Base-by-base conservation (phyloP, 2,797 vertebrate species). In the Syngnathus rostellatus region DNA sequence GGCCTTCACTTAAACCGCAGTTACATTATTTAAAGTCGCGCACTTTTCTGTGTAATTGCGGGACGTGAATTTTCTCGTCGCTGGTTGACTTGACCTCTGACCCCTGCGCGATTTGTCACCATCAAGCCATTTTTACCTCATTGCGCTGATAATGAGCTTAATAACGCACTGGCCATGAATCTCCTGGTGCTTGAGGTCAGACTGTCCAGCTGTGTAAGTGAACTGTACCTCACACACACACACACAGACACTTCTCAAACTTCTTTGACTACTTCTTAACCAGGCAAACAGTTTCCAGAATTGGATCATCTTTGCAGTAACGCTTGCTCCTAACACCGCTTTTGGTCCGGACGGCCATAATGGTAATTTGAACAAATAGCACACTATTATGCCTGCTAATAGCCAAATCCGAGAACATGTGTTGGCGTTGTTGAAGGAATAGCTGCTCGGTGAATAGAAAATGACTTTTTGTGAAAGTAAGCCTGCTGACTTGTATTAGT, bases 141-240 rank as follows among this genome's bases (percentile, higher is more conserved):
- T 71, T 55, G n/a, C n/a, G n/a, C n/a, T n/a, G 53, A 61, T 81
- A 77, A 80, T 79, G 73, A 83, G 72, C 68, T 16, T 77, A 68
- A 75, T 75, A 63, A 68, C 68, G 58, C 23, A 57, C 62, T 16
- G 43, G 64, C 63, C 63, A 59, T 39, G 31, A 48, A 23, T 53
- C 71, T 67, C 48, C 21, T 9, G 55, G 63, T 61, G 74, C 78
- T 81, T 45, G n/a, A 45, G 76, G 73, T 73, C 1, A 80, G 60
- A 70, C 68, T 66, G 59, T 77, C 80, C 74, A 77, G 80, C 78
- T 71, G 78, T 3, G 64, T 65, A 68, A 75, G 68, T 61, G 17
- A 69, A 69, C 76, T 67, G 70, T 61, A 46, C 6, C 14, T 46
- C 43, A 5, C 43, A 5, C 11, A 45, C 11, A 40, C 41, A 48